Conservation (phyloP, 35 echinoderm and acorn worm genomes). For the Ophiothrix spiculata region DNA sequence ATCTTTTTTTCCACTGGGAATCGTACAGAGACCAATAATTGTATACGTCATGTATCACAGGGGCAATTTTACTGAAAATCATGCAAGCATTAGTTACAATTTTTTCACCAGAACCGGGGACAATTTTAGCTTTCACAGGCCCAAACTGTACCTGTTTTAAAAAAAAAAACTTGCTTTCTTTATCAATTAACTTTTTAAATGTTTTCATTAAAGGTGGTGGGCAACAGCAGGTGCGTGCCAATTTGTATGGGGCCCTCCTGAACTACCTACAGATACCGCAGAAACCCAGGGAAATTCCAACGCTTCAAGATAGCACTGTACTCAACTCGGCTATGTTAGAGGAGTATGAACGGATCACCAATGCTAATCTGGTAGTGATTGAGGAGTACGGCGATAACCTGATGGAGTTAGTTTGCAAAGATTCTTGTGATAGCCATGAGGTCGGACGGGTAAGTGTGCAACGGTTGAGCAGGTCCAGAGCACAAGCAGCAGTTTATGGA, state of each 20-base stretch:
- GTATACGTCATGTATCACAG: too few species aligned
- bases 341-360: conserved; percentile 71
- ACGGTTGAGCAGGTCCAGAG: too few species aligned
- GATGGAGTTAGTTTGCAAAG: conserved; percentile 81
- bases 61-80: too few species aligned
- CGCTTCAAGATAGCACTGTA: conserved; percentile 48
- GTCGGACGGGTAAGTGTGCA: conserved; percentile 86
- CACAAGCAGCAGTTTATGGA: too few species aligned
- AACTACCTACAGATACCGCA: conserved; percentile 87
- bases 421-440: conserved; percentile 93
- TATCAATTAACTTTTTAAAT: too few species aligned
- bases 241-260: conserved; percentile 80
- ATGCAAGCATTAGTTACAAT: too few species aligned
- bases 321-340: conserved; percentile 56
- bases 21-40: too few species aligned
- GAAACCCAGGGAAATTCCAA: conserved; percentile 62
- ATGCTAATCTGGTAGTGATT: conserved; percentile 69
- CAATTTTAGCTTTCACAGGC: too few species aligned
- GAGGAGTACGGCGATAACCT: conserved; percentile 74
- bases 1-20: too few species aligned
- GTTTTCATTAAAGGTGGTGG: conserved; percentile 54
- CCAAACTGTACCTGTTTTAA: too few species aligned
- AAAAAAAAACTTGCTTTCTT: too few species aligned
- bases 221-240: conserved; percentile 72
- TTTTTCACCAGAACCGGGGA: too few species aligned